A percentile compares a stretch with the other conserved stretches of the same genome.
Conservation (phyloP, 2,797 vertebrate genomes). For the Babyrousa celebensis region DNA sequence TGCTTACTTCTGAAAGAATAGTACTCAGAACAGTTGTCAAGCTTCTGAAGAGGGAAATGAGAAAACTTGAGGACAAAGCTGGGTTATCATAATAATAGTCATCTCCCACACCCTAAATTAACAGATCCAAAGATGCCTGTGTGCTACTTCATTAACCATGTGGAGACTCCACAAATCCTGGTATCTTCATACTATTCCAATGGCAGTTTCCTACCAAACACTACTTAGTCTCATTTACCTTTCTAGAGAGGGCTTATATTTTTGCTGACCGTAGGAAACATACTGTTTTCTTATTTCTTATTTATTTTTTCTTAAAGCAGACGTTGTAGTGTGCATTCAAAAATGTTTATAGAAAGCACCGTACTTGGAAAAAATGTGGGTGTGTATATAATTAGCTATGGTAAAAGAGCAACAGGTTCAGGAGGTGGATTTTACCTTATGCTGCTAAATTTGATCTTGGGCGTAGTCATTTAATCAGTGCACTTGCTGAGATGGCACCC, state of each 20-base stretch:
- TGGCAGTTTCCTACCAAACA: not conserved
- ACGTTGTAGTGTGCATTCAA: constrained; percentile 22
- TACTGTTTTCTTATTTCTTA: not conserved
- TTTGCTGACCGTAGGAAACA: not conserved
- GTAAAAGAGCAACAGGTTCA: not conserved
- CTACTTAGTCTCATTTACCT: not conserved
- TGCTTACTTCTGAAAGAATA: constrained; percentile 34
- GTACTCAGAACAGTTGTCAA: not conserved
- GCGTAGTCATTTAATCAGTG: not conserved
- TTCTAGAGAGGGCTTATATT: constrained; percentile 21
- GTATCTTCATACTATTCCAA: not conserved
- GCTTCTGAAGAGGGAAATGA: constrained; percentile 18
- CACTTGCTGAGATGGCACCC: not conserved
- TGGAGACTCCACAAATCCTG: not conserved
- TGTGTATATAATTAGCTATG: not conserved
- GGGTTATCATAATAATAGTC: not conserved
- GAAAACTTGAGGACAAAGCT: not conserved
- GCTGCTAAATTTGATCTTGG: not conserved
- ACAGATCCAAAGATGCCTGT: not conserved
- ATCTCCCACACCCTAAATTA: not conserved
- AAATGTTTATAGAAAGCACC: constrained; percentile 49
- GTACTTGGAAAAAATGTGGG: not conserved
- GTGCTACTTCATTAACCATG: not conserved
- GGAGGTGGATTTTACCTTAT: not conserved
- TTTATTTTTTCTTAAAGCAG: constrained; percentile 40